Evolutionary conservation across 2,888 invertebrate species (phyloP).

Genomic region (Drosophila aldrichi): DNA sequence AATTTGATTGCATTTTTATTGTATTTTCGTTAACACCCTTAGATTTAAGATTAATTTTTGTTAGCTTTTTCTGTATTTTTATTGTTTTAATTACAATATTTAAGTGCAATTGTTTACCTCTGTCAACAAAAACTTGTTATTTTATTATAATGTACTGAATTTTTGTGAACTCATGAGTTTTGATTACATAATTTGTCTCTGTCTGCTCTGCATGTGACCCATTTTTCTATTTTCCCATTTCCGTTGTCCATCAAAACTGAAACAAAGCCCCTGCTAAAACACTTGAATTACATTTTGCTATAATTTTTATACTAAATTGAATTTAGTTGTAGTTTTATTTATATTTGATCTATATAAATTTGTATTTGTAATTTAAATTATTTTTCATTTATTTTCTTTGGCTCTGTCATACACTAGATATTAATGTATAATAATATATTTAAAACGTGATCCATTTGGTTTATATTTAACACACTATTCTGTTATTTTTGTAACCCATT

Average conservation of each 20-base stretch:
- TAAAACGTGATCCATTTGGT: constrained; percentile 39
- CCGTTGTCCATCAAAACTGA: constrained; percentile 27
- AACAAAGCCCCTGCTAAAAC: constrained; percentile 50
- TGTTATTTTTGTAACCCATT: constrained; percentile 3
- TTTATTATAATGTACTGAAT: background rate
- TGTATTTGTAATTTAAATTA: constrained; percentile 22
- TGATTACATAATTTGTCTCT: constrained; percentile 43
- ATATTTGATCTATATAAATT: constrained; percentile 1
- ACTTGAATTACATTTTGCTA: constrained; percentile 27
- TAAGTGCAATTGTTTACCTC: constrained; percentile 13
- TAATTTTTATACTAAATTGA: constrained; percentile 48
- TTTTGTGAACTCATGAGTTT: constrained; percentile 37
- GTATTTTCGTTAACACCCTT: constrained; percentile 49
- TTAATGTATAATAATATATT: constrained; percentile 31
- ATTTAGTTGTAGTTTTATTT: constrained; percentile 37
- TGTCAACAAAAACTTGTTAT: constrained; percentile 12
- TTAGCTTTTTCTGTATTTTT: constrained; percentile 20
- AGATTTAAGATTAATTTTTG: constrained; percentile 15
- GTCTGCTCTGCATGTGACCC: constrained; percentile 38
- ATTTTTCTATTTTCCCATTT: background rate
- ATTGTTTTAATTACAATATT: constrained; percentile 11
- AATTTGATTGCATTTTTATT: constrained; percentile 76
- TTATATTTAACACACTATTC: constrained; percentile 25
- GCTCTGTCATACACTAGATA: constrained; percentile 38
- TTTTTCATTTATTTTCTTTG: constrained; percentile 16